Percentiles rank a stretch among this genome's conserved stretches.
Evolutionary conservation across 2,888 invertebrate genomes (phyloP).

Genomic region (Protonemura montana): DNA sequence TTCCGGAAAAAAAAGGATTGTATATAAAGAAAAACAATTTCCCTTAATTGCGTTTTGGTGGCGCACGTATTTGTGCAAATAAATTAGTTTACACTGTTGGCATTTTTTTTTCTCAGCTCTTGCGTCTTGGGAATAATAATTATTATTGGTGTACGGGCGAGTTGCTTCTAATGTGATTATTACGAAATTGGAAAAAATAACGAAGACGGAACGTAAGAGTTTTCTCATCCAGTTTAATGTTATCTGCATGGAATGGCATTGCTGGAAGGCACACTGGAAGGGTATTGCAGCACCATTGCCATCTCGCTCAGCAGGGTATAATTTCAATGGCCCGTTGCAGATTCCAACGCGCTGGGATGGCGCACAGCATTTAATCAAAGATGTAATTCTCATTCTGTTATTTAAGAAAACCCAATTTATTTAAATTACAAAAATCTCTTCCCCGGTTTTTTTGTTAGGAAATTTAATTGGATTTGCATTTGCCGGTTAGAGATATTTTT

Average conservation of each 20-base stretch:
- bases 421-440: slow-evolving; percentile 34
- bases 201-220: slow-evolving; percentile 20
- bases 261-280: neutral
- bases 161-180: neutral
- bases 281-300: neutral
- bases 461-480: slow-evolving; percentile 35
- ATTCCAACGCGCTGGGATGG: neutral
- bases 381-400: slow-evolving; percentile 37
- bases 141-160: slow-evolving; percentile 18
- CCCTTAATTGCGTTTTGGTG: slow-evolving; percentile 31
- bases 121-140: slow-evolving; percentile 12
- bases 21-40: slow-evolving; percentile 28
- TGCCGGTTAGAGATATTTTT: neutral
- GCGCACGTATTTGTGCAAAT: slow-evolving; percentile 23
- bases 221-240: slow-evolving; percentile 36
- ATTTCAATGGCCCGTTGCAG: slow-evolving; percentile 2
- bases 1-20: neutral
- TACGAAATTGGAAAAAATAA: slow-evolving; percentile 26
- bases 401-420: slow-evolving; percentile 41
- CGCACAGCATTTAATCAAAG: slow-evolving; percentile 29
- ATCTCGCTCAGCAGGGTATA: neutral
- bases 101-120: too few species aligned
- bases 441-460: neutral
- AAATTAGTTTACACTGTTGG: slow-evolving; percentile 33
- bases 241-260: neutral